Conservation (phyloP, 2,113 vertebrate genomes). For the Holacanthus passer region DNA sequence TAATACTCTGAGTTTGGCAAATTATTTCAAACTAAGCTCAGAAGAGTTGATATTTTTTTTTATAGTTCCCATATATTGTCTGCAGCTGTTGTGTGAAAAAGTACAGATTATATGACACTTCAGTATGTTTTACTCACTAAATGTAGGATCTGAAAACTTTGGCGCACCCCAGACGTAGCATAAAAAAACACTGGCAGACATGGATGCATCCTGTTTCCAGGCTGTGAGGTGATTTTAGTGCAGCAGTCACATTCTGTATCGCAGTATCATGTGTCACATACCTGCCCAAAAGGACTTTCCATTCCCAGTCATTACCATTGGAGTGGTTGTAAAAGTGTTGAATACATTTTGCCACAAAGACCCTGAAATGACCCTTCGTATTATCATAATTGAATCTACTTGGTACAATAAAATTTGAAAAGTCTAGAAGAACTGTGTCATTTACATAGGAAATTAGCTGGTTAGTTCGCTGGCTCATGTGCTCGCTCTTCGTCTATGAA, state of each 20-base stretch:
- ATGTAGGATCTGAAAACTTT: background rate
- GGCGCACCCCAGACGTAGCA: rapidly evolving
- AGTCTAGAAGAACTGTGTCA: background rate
- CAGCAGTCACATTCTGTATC: background rate
- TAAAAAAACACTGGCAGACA: background rate
- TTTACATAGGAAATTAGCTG: background rate
- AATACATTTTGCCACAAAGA: background rate
- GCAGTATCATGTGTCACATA: background rate
- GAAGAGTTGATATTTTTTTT: background rate
- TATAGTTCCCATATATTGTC: too few relatives aligned
- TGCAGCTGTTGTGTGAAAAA: background rate
- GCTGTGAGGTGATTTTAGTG: background rate
- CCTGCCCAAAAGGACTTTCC: background rate
- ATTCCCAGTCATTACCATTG: background rate
- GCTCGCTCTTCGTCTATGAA: too few relatives aligned
- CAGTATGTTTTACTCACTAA: background rate
- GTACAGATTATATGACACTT: background rate
- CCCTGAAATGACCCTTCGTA: background rate
- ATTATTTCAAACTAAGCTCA: background rate
- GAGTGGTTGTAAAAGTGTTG: background rate
- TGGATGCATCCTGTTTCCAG: background rate
- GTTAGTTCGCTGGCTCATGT: background rate
- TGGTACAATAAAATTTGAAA: background rate
- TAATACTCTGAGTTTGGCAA: too few relatives aligned
- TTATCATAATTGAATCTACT: background rate